Percentiles rank a stretch among this genome's conserved stretches.
Evolutionary conservation across 92 coral and sea anemone species (phyloP).

Genomic region (Bergia puertoricense): DNA sequence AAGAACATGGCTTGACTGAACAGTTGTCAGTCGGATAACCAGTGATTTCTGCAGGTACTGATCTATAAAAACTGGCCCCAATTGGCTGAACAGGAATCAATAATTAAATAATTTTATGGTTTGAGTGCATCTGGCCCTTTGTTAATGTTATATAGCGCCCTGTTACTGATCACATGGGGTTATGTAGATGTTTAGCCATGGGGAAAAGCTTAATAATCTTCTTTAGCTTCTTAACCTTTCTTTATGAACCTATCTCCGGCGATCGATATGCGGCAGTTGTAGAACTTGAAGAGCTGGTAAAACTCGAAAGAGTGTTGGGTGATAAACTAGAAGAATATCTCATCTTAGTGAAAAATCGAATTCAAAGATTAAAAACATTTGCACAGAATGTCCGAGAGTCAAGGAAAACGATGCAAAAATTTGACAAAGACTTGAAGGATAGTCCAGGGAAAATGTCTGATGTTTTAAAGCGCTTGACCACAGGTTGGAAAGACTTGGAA

Average conservation of each 20-base stretch:
- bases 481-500: slow-evolving; percentile 69
- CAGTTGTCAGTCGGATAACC: neutral
- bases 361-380: slow-evolving; percentile 54
- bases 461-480: slow-evolving; percentile 64
- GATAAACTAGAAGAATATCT: slow-evolving; percentile 63
- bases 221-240: neutral
- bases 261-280: slow-evolving; percentile 74
- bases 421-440: slow-evolving; percentile 45
- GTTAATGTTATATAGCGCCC: slow-evolving; percentile 14
- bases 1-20: neutral
- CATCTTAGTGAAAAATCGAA: slow-evolving; percentile 50
- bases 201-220: neutral
- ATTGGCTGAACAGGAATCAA: slow-evolving; percentile 20
- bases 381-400: slow-evolving; percentile 62
- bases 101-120: neutral
- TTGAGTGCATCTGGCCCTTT: slow-evolving; percentile 17
- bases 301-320: slow-evolving; percentile 70
- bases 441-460: slow-evolving; percentile 59
- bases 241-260: neutral
- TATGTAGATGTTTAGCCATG: neutral
- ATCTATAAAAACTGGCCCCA: neutral
- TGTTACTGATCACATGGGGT: neutral
- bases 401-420: slow-evolving; percentile 38
- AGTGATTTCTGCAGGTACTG: neutral
- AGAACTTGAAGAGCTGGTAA: slow-evolving; percentile 70